Base-by-base conservation (phyloP, 1,140 invertebrate genomes). In the Trypoxylus dichotomus region DNA sequence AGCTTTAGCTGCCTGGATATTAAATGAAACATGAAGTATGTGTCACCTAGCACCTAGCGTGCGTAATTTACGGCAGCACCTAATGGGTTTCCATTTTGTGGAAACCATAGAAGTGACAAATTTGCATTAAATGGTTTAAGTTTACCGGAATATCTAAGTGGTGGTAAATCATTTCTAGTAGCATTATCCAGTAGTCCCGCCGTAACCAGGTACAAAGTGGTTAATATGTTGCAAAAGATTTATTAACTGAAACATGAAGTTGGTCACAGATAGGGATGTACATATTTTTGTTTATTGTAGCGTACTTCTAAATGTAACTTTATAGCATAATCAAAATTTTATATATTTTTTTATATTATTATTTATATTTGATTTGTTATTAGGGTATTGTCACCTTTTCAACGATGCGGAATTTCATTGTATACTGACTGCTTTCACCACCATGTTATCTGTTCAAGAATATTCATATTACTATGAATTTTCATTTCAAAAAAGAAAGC, bases 81-180 rank as follows among this genome's bases (percentile, higher is more conserved):
- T 74, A 74, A 74, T 74, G 41, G 72, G 7, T 74, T 74, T 74
- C 41, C 29, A 74, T 74, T 41, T 29, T 74, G 72, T 42, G 37
- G 72, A 74, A 74, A 74, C 72, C 24, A 74, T 41, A 74, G 72
- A 74, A 74, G 72, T 74, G 72, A 74, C 72, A 74, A 74, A 74
- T 74, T 74, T 74, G 72, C 72, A 74, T 74, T 74, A 74, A 74
- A 74, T 42, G 72, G 72, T 41, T 74, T 74, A 74, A 74, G 72
- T 74, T 74, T 74, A 74, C 72, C n/a, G 8, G 29, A 74, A 74
- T 41, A 32, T 41, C n/a, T 29, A 24, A 43, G 72, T 74, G 29
- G n/a, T 41, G 21, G 72, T 74, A 74, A 74, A 74, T 74, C 72
- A 74, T 74, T 43, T 74, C 41, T 74, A 21, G 32, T 74, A 74